These are phyloP conservation scores for Hydraecia micacea DNA, from an alignment of 2,888 invertebrate species.

Conservation along the genomic window DNA sequence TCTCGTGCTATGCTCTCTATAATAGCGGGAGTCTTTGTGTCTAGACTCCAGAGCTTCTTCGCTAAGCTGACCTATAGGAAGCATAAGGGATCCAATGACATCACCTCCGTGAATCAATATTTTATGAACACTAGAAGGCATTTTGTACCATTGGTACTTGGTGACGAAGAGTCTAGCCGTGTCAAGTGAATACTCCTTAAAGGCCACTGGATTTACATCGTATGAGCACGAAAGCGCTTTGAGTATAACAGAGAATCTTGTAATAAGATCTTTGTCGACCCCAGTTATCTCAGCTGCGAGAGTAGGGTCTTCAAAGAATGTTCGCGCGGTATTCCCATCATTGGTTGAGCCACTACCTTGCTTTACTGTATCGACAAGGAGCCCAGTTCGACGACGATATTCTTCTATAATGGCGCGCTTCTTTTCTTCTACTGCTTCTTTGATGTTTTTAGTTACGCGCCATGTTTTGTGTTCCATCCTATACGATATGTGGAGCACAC, in stretches of 20 bases:
- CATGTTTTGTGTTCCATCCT: no score
- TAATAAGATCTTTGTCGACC: not conserved
- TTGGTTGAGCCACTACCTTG: slow-evolving; percentile 3
- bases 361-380: slow-evolving; percentile 1
- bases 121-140: not conserved
- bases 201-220: slow-evolving; percentile 8
- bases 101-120: not conserved
- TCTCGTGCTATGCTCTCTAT: slow-evolving; percentile 1
- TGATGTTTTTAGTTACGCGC: no score
- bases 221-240: not conserved
- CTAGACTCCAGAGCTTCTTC: not conserved
- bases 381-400: not conserved
- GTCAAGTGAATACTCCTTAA: slow-evolving; percentile 5
- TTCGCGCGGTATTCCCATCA: not conserved
- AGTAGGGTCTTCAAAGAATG: no score
- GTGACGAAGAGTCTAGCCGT: slow-evolving; percentile 10
- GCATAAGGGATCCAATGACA: not conserved
- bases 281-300: not conserved
- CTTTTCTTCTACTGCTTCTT: not conserved
- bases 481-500: no score
- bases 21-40: slow-evolving; percentile 2
- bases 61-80: slow-evolving; percentile 1
- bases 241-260: not conserved
- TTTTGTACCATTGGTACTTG: slow-evolving; percentile 8
- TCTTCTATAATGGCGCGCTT: slow-evolving; percentile 1